Base-by-base conservation (phyloP, 2,113 vertebrate species). In the Galemys pyrenaicus region DNA sequence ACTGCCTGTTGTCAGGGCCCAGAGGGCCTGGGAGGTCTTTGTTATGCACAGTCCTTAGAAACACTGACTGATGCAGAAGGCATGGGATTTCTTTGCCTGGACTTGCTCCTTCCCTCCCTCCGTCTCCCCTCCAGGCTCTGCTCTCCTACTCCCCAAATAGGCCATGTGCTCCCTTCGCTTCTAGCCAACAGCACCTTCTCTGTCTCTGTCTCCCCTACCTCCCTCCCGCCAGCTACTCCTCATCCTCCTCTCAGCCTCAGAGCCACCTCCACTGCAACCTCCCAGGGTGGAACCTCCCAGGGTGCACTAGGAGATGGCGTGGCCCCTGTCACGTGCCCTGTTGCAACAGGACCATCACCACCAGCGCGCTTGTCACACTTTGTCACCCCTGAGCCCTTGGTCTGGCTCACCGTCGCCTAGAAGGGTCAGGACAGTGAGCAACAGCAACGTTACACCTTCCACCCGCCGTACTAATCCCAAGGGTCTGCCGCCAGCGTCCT, bases 301-400 rank as follows among this genome's bases (percentile, higher is more conserved):
- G 58, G 16, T 51, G 37, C 6, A 0, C 2, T 28, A 64, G 80
- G 51, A 79, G 71, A 75, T 10, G 41, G 49, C 24, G 44, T 0
- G 5, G 56, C 3, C 41, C 11, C 12, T 26, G 19, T 17, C 2
- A 0, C 11, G 3, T 10, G 19, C 19, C 9, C 44, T 9, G 19
- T 9, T 19, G 51, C 13, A 20, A 35, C 0, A 0, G 26, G 16
- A 13, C n/a, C 60, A n/a, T 80, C 28, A 1, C 4, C 7, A 6
- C 32, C 26, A 9, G 16, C 39, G 35, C 5, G 6, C 39, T n/a
- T 56, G 51, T 12, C 85, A 60, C 2, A 0, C 15, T 6, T 35
- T 71, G 46, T 46, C 75, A 64, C 77, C 1, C 5, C 46, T 13
- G 70, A 32, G 20, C 74, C n/a, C 6, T 19, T 86, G 81, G 35